Evolutionary conservation across 1,140 invertebrate genomes (phyloP), one percentile per base, ranked within the genome.

Genomic region (Drosophila mauritiana): DNA sequence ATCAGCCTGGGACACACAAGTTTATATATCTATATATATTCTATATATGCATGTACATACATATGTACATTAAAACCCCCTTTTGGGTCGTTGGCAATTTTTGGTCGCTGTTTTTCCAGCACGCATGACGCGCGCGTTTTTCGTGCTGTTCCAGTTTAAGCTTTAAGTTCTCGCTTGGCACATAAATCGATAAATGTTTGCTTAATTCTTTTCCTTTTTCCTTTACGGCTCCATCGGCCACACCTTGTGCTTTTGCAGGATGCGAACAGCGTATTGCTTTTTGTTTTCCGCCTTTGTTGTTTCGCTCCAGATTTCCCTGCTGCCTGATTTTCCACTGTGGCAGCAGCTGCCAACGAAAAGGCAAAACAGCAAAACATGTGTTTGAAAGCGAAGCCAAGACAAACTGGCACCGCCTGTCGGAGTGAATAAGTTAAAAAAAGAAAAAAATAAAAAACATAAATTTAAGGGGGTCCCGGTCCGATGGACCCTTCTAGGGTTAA

Each of bases 371-470:
- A 53, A 58, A 78, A 73, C 57, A 73, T 80, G 54, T 77, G 77
- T 54, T 73, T 63, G 58, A 65, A 64, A 81, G 48, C 61, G 43
- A 52, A 62, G 67, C 73, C 78, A 81, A 81, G 81, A 81, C 81
- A 86, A 77, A 59, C 54, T 77, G 81, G 67, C 67, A 77, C 36
- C 73, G 77, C 51, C 68, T 69, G 59, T 72, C 73, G 69, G 34
- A 73, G 46, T 11, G 11, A 58, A 62, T 49, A 48, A 59, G 20
- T 11, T 31, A 3, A 40, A 36, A 34, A 25, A 49, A 51, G 17
- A 8, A 4, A 49, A 64, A 63, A 67, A 64, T 64, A n/a, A 17
- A 22, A 13, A 46, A 45, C 15, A 58, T 27, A 36, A 17, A 20
- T 62, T 31, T 17, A 42, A 63, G 3, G 10, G 27, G 54, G 22